Conservation (phyloP, 2,797 vertebrate genomes). For the Valencia hispanica region DNA sequence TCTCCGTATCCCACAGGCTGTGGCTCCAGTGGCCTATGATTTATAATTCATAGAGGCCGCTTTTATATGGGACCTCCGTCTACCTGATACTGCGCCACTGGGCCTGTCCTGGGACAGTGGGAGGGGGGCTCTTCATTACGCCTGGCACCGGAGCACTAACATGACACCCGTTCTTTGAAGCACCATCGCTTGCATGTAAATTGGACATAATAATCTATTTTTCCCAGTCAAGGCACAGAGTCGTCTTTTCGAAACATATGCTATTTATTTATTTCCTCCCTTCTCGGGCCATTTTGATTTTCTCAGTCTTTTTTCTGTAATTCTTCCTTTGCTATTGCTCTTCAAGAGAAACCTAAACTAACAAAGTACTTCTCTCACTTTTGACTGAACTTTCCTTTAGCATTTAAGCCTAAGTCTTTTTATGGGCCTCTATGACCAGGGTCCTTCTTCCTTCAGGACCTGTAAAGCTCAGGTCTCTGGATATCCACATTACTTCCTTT, state of each 20-base stretch:
- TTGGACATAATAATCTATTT: conserved; percentile 73
- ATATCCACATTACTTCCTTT: conserved; percentile 68
- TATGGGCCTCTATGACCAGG: conserved; percentile 35
- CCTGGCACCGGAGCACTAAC: conserved; percentile 74
- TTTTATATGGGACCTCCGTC: conserved; percentile 87
- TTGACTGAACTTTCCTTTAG: conserved; percentile 41
- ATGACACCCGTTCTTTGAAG: conserved; percentile 75
- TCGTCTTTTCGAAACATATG: conserved; percentile 57
- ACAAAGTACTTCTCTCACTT: conserved; percentile 18
- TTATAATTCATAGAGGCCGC: conserved; percentile 90
- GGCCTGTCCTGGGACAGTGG: conserved; percentile 79
- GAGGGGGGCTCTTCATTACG: conserved; percentile 78
- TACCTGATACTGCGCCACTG: conserved; percentile 85
- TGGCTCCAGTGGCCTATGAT: conserved; percentile 88
- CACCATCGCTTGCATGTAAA: conserved; percentile 67
- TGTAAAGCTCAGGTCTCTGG: conserved; percentile 65
- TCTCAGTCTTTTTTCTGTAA: conserved; percentile 27
- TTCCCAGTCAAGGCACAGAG: conserved; percentile 55
- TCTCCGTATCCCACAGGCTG: conserved; percentile 83
- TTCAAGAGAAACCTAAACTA: conserved; percentile 16
- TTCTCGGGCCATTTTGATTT: conserved; percentile 40
- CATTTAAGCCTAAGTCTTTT: conserved; percentile 38
- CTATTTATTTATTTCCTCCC: conserved; percentile 9
- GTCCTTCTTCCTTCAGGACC: conserved; percentile 68
- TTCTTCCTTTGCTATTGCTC: conserved; percentile 9